These are phyloP conservation scores for Lycia hirtaria DNA, from an alignment of 2,888 invertebrate species.

Conservation along the genomic window DNA sequence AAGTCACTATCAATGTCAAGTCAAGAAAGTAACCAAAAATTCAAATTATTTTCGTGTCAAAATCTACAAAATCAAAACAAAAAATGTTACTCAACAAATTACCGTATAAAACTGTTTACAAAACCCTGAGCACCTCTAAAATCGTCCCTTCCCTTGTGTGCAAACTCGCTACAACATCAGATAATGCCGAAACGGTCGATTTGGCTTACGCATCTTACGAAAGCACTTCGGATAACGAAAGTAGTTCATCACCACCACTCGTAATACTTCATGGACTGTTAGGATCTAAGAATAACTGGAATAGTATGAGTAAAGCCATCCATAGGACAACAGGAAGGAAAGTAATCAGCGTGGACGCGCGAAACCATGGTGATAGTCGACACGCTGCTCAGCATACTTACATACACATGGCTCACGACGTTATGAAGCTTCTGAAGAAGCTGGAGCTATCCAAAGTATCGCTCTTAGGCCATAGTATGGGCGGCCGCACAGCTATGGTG, in stretches of 20 bases:
- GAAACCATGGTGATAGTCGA: slow-evolving; percentile 98
- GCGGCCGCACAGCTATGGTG: slow-evolving; percentile 96
- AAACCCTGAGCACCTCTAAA: slow-evolving; percentile 45
- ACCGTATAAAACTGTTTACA: slow-evolving; percentile 50
- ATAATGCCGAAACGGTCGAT: slow-evolving; percentile 83
- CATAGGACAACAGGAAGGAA: slow-evolving; percentile 88
- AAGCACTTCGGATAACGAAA: slow-evolving; percentile 66
- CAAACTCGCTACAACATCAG: slow-evolving; percentile 56
- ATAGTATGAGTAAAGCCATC: slow-evolving; percentile 91
- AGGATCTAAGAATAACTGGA: slow-evolving; percentile 97
- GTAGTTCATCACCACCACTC: slow-evolving; percentile 84
- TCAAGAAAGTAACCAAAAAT: slow-evolving; percentile 20
- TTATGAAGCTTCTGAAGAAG: slow-evolving; percentile 86
- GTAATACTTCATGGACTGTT: slow-evolving; percentile 95
- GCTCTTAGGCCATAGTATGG: slow-evolving; percentile 97
- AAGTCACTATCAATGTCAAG: not conserved
- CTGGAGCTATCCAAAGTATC: slow-evolving; percentile 87
- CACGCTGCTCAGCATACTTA: slow-evolving; percentile 92
- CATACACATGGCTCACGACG: slow-evolving; percentile 88
- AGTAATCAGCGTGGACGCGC: slow-evolving; percentile 94
- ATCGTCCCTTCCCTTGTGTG: slow-evolving; percentile 44
- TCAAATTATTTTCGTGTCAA: slow-evolving; percentile 21
- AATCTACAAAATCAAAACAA: slow-evolving; percentile 32
- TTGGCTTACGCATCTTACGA: slow-evolving; percentile 89
- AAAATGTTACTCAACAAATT: slow-evolving; percentile 63